A percentile compares a stretch with the other conserved stretches of the same genome.
These are phyloP conservation scores for Limulus polyphemus DNA, from an alignment of 2,888 invertebrate genomes.

Conservation along the genomic window DNA sequence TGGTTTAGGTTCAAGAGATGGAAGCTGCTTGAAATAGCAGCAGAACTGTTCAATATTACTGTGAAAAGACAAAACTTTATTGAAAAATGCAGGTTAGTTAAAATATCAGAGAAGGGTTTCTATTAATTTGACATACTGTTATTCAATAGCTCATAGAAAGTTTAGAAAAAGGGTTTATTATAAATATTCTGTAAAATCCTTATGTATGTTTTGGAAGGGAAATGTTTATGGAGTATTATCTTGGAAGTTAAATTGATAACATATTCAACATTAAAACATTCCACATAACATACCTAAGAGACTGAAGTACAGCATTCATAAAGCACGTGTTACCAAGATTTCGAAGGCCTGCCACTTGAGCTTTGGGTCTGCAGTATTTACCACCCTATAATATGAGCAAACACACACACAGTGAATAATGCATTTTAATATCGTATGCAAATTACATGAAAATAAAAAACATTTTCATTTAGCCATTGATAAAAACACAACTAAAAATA, in stretches of 20 bases:
- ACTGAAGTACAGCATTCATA: conserved; percentile 73
- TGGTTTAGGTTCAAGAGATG: conserved; percentile 49
- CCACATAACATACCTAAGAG: conserved; percentile 43
- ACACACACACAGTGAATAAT: not conserved
- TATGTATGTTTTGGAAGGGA: too few species aligned
- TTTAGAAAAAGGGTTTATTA: too few species aligned
- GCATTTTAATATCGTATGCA: too few species aligned
- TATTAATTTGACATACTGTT: too few species aligned
- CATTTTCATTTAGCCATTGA: not conserved
- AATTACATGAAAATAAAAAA: conserved; percentile 2
- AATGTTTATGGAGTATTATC: too few species aligned
- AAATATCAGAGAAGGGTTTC: too few species aligned
- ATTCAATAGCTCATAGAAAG: too few species aligned
- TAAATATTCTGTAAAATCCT: too few species aligned
- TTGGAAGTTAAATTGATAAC: too few species aligned
- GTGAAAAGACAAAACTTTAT: conserved; percentile 28
- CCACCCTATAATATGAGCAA: conserved; percentile 5
- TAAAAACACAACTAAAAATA: not conserved
- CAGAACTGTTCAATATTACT: conserved; percentile 73
- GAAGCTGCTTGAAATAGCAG: conserved; percentile 63
- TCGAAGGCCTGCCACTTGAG: conserved; percentile 55
- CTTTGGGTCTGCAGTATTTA: conserved; percentile 33
- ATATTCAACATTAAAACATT: too few species aligned
- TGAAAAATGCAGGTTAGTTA: conserved; percentile 4
- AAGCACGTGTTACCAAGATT: conserved; percentile 76